These are phyloP conservation scores for Megathymus violae DNA, from an alignment of 1,140 invertebrate species.

Conservation along the genomic window DNA sequence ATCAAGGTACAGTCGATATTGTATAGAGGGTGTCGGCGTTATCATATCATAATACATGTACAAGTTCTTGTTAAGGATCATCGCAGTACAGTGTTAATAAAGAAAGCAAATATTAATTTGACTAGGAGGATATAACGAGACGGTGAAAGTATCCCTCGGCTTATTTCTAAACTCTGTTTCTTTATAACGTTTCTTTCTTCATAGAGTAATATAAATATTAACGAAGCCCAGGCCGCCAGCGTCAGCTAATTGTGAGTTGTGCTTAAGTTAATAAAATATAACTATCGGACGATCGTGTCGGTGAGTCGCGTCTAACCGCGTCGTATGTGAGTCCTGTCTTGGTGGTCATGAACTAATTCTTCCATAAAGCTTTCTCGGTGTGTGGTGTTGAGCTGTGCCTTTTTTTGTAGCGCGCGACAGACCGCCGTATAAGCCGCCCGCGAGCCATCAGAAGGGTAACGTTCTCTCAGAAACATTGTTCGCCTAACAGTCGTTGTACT, in stretches of 20 bases:
- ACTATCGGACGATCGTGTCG: conserved; percentile 20
- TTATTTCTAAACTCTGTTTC: not conserved
- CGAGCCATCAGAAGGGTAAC: conserved; percentile 79
- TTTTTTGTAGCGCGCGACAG: conserved; percentile 76
- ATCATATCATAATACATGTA: conserved; percentile 32
- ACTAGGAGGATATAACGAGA: conserved; percentile 5
- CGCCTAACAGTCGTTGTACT: conserved; percentile 62
- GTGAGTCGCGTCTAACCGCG: conserved; percentile 24
- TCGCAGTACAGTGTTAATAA: too few relatives aligned
- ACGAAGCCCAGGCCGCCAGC: conserved; percentile 19
- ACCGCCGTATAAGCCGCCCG: conserved; percentile 70
- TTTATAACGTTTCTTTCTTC: conserved; percentile 15
- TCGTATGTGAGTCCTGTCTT: conserved; percentile 14
- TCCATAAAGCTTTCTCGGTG: conserved; percentile 48
- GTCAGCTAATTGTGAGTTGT: conserved; percentile 18
- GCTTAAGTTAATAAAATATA: conserved; percentile 31
- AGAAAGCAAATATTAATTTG: conserved; percentile 12
- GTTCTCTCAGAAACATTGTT: conserved; percentile 60
- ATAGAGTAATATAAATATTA: conserved; percentile 4
- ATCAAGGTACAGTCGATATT: conserved; percentile 66
- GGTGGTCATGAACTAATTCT: conserved; percentile 21
- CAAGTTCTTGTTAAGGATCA: too few relatives aligned
- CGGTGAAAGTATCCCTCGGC: conserved; percentile 5
- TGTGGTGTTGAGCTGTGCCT: conserved; percentile 74
- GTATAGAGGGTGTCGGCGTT: conserved; percentile 45